Conservation (phyloP, 2,797 vertebrate species). For the Cossypha niveicapilla region DNA sequence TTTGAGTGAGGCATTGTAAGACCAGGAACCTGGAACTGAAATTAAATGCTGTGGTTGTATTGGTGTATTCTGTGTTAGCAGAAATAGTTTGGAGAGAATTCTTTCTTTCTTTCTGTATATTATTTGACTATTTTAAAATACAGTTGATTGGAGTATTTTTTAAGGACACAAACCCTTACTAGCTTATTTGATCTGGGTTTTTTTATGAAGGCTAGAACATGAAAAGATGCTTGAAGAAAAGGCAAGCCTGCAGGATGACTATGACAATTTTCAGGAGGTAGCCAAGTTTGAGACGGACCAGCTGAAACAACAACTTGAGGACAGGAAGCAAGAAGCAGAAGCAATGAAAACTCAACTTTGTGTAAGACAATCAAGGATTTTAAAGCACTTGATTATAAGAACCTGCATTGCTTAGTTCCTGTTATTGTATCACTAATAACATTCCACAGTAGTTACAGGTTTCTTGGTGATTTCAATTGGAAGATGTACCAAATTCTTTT, state of each 20-base stretch:
- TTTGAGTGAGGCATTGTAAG: background rate
- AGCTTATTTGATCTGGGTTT: background rate
- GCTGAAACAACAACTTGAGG: constrained; percentile 80
- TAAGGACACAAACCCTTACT: background rate
- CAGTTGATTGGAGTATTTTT: background rate
- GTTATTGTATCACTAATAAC: background rate
- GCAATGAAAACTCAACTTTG: constrained; percentile 79
- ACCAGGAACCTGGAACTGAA: background rate
- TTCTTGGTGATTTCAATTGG: background rate
- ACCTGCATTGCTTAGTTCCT: background rate
- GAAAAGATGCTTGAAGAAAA: constrained; percentile 89
- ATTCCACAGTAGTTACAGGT: background rate
- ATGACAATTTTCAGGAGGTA: constrained; percentile 90
- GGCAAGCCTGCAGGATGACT: constrained; percentile 86
- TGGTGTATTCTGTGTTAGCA: background rate
- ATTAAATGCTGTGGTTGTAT: background rate
- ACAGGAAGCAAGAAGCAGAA: constrained; percentile 78
- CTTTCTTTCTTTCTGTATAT: background rate
- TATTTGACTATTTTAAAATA: background rate
- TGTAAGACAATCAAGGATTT: constrained; percentile 60
- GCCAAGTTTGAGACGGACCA: constrained; percentile 90
- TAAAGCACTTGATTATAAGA: background rate
- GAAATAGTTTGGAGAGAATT: background rate
- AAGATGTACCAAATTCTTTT: background rate
- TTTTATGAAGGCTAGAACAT: constrained; percentile 84